Evolutionary conservation across 2,113 vertebrate genomes (phyloP).

Genomic region (Malurus cyaneus): DNA sequence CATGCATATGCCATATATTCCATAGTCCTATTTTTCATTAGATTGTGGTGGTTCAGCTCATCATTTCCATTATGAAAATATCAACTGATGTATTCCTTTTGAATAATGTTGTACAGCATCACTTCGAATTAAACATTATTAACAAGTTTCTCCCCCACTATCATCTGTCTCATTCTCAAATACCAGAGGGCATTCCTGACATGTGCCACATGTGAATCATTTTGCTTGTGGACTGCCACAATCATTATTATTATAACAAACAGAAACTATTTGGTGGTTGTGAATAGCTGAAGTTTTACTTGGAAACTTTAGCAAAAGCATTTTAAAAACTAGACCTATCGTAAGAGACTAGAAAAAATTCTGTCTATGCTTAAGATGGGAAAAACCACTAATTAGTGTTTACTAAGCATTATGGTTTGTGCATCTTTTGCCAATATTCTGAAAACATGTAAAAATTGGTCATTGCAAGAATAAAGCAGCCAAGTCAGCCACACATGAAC

Average conservation of each 20-base stretch:
- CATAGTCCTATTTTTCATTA: neutral
- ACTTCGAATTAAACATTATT: neutral
- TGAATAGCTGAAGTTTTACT: neutral
- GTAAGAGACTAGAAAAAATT: slow-evolving; percentile 32
- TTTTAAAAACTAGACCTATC: slow-evolving; percentile 60
- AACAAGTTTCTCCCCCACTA: neutral
- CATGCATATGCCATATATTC: neutral
- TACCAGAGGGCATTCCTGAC: neutral
- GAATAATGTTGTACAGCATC: neutral
- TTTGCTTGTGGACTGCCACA: neutral
- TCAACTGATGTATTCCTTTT: neutral
- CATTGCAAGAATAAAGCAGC: neutral
- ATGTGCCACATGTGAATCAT: neutral
- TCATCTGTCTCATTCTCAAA: neutral
- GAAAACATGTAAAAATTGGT: neutral
- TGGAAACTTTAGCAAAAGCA: slow-evolving; percentile 55
- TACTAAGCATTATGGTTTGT: neutral
- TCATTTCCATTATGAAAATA: neutral
- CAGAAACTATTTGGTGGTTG: neutral
- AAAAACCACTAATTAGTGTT: neutral
- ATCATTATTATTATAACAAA: neutral
- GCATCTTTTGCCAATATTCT: neutral
- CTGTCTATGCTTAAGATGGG: neutral
- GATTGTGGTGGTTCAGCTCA: neutral
- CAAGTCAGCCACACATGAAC: neutral